phyloP scores from a whole-genome alignment of 2,797 vertebrate species.

The Cossypha dichroa region DNA sequence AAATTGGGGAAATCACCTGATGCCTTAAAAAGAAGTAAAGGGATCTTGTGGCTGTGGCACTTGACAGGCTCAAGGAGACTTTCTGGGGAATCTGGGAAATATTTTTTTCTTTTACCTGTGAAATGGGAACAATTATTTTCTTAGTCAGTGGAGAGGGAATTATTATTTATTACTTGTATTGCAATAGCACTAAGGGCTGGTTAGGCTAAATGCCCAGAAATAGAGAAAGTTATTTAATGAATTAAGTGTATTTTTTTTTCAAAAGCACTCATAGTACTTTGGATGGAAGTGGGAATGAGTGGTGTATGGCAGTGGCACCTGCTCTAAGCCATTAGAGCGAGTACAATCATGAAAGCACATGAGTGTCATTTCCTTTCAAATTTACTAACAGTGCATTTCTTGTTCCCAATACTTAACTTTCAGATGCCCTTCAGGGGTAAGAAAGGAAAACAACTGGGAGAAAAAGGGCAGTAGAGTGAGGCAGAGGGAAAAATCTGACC shows the following conservation, averaged over 20 bases:
- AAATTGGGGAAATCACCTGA: neutral
- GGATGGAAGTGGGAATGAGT: neutral
- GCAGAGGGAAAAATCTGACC: neutral
- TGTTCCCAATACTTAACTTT: neutral
- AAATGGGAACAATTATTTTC: neutral
- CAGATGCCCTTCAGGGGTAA: neutral
- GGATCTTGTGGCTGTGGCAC: neutral
- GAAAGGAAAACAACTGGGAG: neutral
- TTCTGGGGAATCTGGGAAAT: neutral
- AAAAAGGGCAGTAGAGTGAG: neutral
- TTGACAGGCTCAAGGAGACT: neutral
- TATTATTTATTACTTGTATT: conserved; percentile 48
- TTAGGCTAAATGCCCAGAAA: conserved; percentile 49
- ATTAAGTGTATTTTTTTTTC: neutral
- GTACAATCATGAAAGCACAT: neutral
- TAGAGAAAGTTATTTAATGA: conserved; percentile 18
- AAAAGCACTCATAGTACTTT: neutral
- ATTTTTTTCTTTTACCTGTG: neutral
- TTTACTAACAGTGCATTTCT: neutral
- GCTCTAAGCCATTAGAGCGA: neutral
- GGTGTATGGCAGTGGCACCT: neutral
- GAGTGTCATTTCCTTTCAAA: neutral
- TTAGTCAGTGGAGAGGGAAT: neutral
- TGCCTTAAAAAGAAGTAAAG: neutral
- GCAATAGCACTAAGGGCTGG: neutral